Evolutionary conservation across 2,888 invertebrate genomes (phyloP).

Genomic region (Dyspetes luteomarginatus): DNA sequence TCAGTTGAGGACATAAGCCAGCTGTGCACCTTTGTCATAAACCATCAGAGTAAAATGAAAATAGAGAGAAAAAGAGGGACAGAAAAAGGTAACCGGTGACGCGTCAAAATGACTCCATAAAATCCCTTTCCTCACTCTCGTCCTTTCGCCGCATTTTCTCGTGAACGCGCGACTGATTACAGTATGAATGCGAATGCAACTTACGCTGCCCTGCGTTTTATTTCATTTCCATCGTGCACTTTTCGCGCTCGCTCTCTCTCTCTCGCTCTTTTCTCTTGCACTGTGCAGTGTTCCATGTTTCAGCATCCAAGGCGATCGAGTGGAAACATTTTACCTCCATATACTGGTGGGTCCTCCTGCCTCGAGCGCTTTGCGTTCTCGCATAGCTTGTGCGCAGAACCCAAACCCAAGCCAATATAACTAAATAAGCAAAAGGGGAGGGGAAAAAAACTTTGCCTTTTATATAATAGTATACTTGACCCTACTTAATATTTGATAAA

Average conservation of each 20-base stretch:
- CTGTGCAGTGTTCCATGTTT: slow-evolving; percentile 25
- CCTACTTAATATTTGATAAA: no score
- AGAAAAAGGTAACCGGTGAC: slow-evolving; percentile 22
- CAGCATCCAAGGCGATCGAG: slow-evolving; percentile 51
- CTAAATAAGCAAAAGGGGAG: no score
- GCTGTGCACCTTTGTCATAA: slow-evolving; percentile 48
- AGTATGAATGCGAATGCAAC: slow-evolving; percentile 38
- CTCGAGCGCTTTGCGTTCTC: no score
- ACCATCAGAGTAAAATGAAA: slow-evolving; percentile 19
- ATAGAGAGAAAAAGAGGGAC: slow-evolving; percentile 8
- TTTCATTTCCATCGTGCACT: slow-evolving; percentile 17
- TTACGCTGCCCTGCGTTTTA: slow-evolving; percentile 34
- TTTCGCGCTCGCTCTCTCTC: slow-evolving; percentile 19
- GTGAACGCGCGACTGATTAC: slow-evolving; percentile 43
- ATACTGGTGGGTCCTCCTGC: no score
- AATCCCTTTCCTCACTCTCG: slow-evolving; percentile 14
- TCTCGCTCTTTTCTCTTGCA: background rate
- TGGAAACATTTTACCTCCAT: slow-evolving; percentile 21
- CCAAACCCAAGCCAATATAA: no score
- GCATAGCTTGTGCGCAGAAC: no score
- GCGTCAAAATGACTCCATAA: slow-evolving; percentile 29
- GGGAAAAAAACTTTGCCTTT: no score
- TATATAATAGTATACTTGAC: no score
- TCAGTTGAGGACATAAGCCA: slow-evolving; percentile 19
- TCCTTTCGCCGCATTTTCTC: slow-evolving; percentile 26